Conservation (phyloP, 1,140 invertebrate genomes). For the Anadara kagoshimensis region DNA sequence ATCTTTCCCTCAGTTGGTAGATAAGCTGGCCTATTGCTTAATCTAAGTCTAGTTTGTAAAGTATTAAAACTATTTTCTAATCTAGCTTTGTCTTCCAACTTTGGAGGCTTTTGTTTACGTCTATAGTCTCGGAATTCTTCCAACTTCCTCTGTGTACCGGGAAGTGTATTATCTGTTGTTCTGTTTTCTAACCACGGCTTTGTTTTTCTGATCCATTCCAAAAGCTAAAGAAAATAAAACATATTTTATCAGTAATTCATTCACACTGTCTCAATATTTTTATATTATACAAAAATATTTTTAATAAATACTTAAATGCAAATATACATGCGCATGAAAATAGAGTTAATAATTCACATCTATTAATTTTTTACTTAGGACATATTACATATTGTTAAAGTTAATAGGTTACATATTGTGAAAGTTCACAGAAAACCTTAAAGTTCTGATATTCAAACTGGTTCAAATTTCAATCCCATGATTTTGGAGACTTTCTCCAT, state of each 20-base stretch:
- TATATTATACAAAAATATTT: too few species aligned
- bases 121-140: conserved; percentile 99
- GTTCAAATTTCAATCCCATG: too few species aligned
- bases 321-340: too few species aligned
- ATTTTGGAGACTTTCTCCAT: too few species aligned
- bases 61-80: conserved; percentile 99
- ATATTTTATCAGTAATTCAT: conserved; percentile 8
- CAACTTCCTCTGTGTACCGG: conserved; percentile 96
- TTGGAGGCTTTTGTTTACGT: conserved; percentile 98
- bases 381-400: too few species aligned
- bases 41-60: conserved; percentile 93
- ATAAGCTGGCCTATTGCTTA: conserved; percentile 98
- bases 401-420: too few species aligned
- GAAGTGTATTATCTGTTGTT: conserved; percentile 97
- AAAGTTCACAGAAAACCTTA: too few species aligned
- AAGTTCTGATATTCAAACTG: too few species aligned
- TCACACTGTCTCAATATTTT: not conserved
- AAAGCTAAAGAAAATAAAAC: conserved; percentile 78
- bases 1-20: conserved; percentile 99
- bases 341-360: too few species aligned
- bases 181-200: conserved; percentile 97
- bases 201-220: conserved; percentile 98
- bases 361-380: too few species aligned
- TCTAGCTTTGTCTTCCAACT: conserved; percentile 98
- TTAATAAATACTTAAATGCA: too few species aligned